Base-by-base conservation (phyloP, 2,797 vertebrate genomes). In the Morelia viridis region DNA sequence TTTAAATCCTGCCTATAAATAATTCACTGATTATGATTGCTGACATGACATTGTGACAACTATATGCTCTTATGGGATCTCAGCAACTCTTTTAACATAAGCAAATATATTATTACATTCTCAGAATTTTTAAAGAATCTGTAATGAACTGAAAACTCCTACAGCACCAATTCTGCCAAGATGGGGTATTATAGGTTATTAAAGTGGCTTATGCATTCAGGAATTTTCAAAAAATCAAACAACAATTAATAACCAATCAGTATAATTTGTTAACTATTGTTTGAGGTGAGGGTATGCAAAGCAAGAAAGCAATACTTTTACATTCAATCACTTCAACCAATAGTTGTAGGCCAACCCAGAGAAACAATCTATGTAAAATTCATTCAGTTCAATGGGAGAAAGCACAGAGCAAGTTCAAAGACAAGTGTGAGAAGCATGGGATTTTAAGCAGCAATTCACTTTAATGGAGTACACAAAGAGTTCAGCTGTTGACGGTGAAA, bases 41-140 rank as follows among this genome's bases (percentile, higher is more conserved):
- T 87, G 58, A 84, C 24, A 13, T 90, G 80, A 92, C 86, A 92
- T 93, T 91, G 60, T 13, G 71, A 26, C 83, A 68, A 5, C 5
- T 92, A 17, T 58, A 93, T 62, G 46, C 35, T 91, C 84, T 91
- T 7, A 12, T 92, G 53, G 90, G n/a, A 88, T 89, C 56, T 91
- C 85, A 28, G 61, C 91, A 17, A 2, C 83, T 88, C 89, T 90
- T 64, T 90, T 91, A 93, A 50, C 41, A 58, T 62, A 71, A 91
- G 57, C 6, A 94, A 85, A 90, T 6, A 7, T 71, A 53, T 68
- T 85, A 93, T 65, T 90, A 93, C 53, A 2, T 91, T 80, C 2
- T 89, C 31, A 31, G 71, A 9, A 64, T 84, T 85, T 46, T 31
- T 88, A 88, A 92, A 56, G 61, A 24, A 4, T 71, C 8, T 35